A percentile compares a stretch with the other conserved stretches of the same genome.
Evolutionary conservation across 2,113 vertebrate genomes (phyloP).

Genomic region (Thermophis baileyi): DNA sequence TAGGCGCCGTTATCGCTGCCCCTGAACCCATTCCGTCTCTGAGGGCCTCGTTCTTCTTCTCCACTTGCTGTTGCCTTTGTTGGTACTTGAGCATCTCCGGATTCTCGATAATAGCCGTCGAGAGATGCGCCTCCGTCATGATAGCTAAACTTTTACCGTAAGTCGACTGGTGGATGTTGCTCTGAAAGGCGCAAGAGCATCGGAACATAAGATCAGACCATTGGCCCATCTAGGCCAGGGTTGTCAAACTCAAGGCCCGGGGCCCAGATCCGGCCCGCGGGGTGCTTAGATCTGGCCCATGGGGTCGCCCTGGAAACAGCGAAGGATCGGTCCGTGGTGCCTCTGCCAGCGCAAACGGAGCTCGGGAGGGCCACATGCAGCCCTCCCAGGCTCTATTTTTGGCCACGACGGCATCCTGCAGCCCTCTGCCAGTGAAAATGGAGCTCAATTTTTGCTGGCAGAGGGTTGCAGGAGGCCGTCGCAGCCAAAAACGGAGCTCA

Average conservation of each 20-base stretch:
- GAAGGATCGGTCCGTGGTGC: no score
- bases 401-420: no score
- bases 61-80: slow-evolving; percentile 77
- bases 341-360: no score
- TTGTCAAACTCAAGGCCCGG: background rate
- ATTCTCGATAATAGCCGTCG: slow-evolving; percentile 96
- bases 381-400: no score
- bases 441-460: no score
- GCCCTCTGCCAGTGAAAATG: no score
- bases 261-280: rapidly evolving
- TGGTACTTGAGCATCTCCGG: slow-evolving; percentile 98
- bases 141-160: slow-evolving; percentile 97
- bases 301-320: no score
- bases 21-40: slow-evolving; percentile 66
- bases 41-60: slow-evolving; percentile 63
- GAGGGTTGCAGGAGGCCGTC: no score
- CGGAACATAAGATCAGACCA: background rate
- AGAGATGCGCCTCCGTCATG: slow-evolving; percentile 89
- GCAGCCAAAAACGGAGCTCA: no score
- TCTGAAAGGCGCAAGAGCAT: slow-evolving; percentile 66
- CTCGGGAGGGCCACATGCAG: no score
- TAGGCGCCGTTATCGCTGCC: slow-evolving; percentile 61
- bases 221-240: background rate
- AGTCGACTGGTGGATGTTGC: slow-evolving; percentile 94
- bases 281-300: no score